Base-by-base conservation (phyloP, 2,888 invertebrate genomes). In the Sarcophaga subvicina region DNA sequence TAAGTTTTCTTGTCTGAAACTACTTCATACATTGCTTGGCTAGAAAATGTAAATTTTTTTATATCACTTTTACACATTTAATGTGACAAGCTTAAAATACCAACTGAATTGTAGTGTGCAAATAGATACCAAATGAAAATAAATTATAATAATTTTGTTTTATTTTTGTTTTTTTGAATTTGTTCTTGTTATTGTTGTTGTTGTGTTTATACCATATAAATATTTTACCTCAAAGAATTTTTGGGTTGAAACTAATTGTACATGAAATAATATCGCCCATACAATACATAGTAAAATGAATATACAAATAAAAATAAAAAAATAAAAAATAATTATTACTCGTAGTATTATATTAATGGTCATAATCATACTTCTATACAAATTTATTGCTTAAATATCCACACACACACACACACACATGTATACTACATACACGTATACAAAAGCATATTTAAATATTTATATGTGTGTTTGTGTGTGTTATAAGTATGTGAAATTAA, bases 181-280 rank as follows among this genome's bases (percentile, higher is more conserved):
- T 37, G 8, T 37, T 37, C 10, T 37, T 37, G 37, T 37, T 37
- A 1, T 37, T 37, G 37, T 37, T 37, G 10, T 37, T 37, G 8
- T 37, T 37, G 10, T 37, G 37, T 37, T 37, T 37, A 37, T 37
- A 37, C 37, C 37, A 37, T 54, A 54, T 17, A 54, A 54, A 54
- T 54, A 54, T 54, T 54, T 54, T 54, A 54, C 54, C 54, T 54
- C 54, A 54, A 54, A 54, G 54, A 54, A 54, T 54, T 54, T 54
- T 54, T 12, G 54, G 54, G 54, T 17, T 2, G 17, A 54, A 54
- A 54, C 17, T 54, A 54, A 54, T 54, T 54, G 54, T 54, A 54
- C 12, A 54, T 14, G 12, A 17, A 14, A 54, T 54, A 14, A 54
- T 54, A 54, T 54, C 17, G 54, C 8, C 37, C 8, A 37, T 10